Evolutionary conservation across 1,140 invertebrate genomes (phyloP).

Genomic region (Drosophila punjabiensis): DNA sequence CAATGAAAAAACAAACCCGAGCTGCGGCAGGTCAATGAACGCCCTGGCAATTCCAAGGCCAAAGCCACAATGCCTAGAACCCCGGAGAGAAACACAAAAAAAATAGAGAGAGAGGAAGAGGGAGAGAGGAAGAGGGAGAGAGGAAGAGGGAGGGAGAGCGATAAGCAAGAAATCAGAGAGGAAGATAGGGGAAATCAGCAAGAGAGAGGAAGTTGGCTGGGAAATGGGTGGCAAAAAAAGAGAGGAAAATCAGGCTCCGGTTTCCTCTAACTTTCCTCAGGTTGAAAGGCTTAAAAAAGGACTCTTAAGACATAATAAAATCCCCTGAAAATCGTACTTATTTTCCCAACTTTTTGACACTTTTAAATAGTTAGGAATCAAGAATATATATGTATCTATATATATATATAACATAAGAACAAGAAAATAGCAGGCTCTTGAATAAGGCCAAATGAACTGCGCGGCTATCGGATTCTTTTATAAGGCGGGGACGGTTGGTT

Average conservation of each 20-base stretch:
- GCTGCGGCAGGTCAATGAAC: constrained; percentile 76
- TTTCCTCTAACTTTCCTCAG: neutral
- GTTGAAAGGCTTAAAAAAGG: constrained; percentile 1
- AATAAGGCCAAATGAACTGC: constrained; percentile 20
- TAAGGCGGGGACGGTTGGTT: constrained; percentile 13
- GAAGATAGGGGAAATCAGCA: neutral
- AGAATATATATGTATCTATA: neutral
- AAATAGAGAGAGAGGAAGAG: constrained; percentile 10
- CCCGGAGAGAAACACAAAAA: constrained; percentile 21
- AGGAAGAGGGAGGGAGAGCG: constrained; percentile 7
- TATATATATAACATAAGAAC: neutral
- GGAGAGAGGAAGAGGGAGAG: constrained; percentile 6
- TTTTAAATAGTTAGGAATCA: constrained; percentile 23
- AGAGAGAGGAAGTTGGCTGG: constrained; percentile 3
- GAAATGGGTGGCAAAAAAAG: neutral
- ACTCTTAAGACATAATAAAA: neutral
- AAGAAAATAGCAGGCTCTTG: neutral
- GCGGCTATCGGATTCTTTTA: constrained; percentile 29
- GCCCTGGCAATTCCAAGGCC: constrained; percentile 77
- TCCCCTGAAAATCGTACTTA: neutral
- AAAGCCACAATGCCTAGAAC: constrained; percentile 73
- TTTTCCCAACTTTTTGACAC: constrained; percentile 8
- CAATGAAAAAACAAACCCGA: constrained; percentile 61
- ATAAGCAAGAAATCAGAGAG: constrained; percentile 7
- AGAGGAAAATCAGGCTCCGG: neutral